Evolutionary conservation across 2,888 invertebrate genomes (phyloP), one percentile per base, ranked within the genome.

Genomic region (Arrhopalites spinosus): DNA sequence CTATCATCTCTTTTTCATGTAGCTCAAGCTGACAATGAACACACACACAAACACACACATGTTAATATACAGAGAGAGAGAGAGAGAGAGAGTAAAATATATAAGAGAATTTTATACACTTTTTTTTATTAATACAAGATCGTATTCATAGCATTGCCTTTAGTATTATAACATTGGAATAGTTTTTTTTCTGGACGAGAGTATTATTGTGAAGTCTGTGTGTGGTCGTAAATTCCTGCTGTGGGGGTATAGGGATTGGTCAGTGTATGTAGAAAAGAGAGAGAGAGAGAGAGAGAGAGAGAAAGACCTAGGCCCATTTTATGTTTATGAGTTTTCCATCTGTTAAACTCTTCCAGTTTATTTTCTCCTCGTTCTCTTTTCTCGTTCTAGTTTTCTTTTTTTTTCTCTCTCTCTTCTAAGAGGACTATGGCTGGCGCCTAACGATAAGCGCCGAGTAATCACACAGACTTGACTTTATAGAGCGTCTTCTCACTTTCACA

Each of bases 281-380:
- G 56, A 56, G 56, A 7, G 56, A 56, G 20, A 7, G 56, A 13
- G 17, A 20, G 7, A 36, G 30, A 29, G 11, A 30, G 27, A 30
- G n/a, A 20, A 15, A 64, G 30, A 20, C 20, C 45, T n/a, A 45
- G 71, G 69, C n/a, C n/a, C 59, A 8, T 59, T 71, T 56, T 59
- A 59, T 71, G 71, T 71, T 71, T 71, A 71, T 59, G 71, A 71
- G 71, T 71, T 71, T 71, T 43, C 71, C 71, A 71, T 71, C 71
- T 59, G 71, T 20, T 53, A 36, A 71, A 66, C 43, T 66, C 66
- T 43, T 66, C 20, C 25, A 25, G 23, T 59, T 59, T 59, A 59
- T 59, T 59, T 59, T 59, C 59, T 25, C 20, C 59, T 59, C 36
- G 36, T 59, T 59, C 59, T 36, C 36, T 36, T 11, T 11, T 56